Percentiles rank a stretch among this genome's conserved stretches.
These are phyloP conservation scores for Gallinago nigripennis DNA, from an alignment of 2,797 vertebrate species.

Conservation along the genomic window DNA sequence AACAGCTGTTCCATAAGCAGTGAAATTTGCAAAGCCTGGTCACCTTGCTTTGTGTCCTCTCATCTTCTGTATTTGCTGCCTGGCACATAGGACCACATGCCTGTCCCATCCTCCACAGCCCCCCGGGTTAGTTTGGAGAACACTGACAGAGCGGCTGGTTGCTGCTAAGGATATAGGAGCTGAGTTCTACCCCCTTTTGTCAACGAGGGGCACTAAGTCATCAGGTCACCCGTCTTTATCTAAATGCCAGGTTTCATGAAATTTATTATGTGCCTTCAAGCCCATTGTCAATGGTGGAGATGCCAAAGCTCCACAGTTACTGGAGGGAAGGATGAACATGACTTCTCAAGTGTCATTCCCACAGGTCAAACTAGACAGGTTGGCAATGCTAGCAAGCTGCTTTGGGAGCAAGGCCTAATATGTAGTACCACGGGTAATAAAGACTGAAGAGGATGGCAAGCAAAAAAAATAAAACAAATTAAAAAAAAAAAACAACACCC, in stretches of 20 bases:
- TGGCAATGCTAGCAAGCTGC: not conserved
- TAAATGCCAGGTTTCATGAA: not conserved
- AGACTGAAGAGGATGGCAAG: not conserved
- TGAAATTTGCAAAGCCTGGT: not conserved
- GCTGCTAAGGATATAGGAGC: not conserved
- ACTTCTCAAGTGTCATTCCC: not conserved
- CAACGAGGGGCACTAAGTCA: not conserved
- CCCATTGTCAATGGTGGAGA: not conserved
- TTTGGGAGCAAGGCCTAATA: not conserved
- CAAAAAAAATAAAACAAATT: not conserved
- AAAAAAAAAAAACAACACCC: not conserved
- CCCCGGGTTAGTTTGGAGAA: not conserved
- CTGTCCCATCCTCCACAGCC: not conserved
- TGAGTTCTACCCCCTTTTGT: not conserved
- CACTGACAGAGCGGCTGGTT: not conserved
- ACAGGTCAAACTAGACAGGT: not conserved
- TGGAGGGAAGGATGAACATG: not conserved
- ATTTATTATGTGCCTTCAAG: not conserved
- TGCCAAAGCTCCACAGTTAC: not conserved
- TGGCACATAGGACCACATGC: not conserved
- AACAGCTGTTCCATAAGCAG: not conserved
- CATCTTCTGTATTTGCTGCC: not conserved
- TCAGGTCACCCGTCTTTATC: not conserved
- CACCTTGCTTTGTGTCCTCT: not conserved
- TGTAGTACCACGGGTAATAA: not conserved